A percentile compares a stretch with the other conserved stretches of the same genome.
Conservation (phyloP, 2,888 invertebrate genomes). For the Lissonota sp. region DNA sequence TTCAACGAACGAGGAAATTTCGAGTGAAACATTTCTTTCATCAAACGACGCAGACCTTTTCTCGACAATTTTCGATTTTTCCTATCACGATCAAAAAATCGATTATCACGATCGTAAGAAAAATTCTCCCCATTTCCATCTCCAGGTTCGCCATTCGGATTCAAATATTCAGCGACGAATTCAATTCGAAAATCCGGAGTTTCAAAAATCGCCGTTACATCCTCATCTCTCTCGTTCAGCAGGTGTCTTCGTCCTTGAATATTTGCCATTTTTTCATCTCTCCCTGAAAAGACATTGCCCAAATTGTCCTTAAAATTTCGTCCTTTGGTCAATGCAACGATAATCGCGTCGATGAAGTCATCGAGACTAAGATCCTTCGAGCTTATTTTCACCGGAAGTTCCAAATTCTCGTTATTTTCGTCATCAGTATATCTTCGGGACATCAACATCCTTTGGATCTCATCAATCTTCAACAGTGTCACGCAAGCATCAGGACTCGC, state of each 20-base stretch:
- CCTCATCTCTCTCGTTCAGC: conserved; percentile 19
- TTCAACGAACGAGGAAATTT: neutral
- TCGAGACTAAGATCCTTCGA: neutral
- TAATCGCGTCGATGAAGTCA: neutral
- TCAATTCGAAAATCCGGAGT: conserved; percentile 42
- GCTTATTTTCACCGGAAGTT: neutral
- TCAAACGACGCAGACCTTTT: neutral
- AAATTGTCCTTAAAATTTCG: neutral
- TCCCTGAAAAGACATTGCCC: neutral
- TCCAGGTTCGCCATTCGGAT: neutral
- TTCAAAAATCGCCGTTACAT: conserved; percentile 30
- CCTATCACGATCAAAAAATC: neutral
- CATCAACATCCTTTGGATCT: conserved; percentile 1
- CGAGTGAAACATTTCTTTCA: neutral
- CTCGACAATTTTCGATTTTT: neutral
- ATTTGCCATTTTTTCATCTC: neutral
- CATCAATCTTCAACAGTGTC: conserved; percentile 13
- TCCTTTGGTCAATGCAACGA: neutral
- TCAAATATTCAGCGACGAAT: conserved; percentile 5
- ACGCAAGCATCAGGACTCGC: conserved; percentile 3
- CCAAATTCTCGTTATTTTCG: neutral
- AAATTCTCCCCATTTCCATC: conserved; percentile 5
- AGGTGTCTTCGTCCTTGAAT: neutral
- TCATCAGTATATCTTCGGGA: neutral
- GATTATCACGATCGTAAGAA: neutral